phyloP scores from a whole-genome alignment of 2,797 vertebrate genomes.

The Phrynocephalus vlangalii region DNA sequence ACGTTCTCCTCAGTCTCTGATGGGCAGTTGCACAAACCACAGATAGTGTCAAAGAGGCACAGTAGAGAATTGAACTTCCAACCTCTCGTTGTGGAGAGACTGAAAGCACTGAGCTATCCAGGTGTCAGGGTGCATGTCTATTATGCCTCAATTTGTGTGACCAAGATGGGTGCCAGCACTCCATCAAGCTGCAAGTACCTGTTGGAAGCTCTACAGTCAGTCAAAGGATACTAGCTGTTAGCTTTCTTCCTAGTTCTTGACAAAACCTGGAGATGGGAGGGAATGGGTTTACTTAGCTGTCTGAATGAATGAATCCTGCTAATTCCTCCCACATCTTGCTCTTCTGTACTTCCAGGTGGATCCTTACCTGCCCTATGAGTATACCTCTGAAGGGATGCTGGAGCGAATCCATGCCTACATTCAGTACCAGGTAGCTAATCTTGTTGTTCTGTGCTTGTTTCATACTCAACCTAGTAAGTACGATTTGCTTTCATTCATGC shows the following conservation, averaged over 20 bases:
- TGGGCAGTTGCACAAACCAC: too few relatives aligned
- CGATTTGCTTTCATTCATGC: not conserved
- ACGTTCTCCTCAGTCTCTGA: too few relatives aligned
- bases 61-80: not conserved
- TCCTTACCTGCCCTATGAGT: constrained; percentile 94
- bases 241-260: too few relatives aligned
- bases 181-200: too few relatives aligned
- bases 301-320: not conserved
- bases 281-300: not conserved
- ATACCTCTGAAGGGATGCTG: constrained; percentile 94
- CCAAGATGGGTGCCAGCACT: too few relatives aligned
- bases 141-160: too few relatives aligned
- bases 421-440: constrained; percentile 88
- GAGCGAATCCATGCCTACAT: constrained; percentile 93
- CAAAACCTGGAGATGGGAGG: not conserved
- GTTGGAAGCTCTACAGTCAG: too few relatives aligned
- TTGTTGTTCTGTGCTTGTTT: not conserved
- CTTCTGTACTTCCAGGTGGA: constrained; percentile 82
- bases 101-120: not conserved
- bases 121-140: too few relatives aligned
- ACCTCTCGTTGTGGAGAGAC: not conserved
- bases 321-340: constrained; percentile 36
- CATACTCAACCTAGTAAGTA: not conserved
- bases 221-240: too few relatives aligned
- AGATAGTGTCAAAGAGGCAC: not conserved